These are phyloP conservation scores for Aeoliscus strigatus DNA, from an alignment of 2,797 vertebrate species.

Conservation along the genomic window DNA sequence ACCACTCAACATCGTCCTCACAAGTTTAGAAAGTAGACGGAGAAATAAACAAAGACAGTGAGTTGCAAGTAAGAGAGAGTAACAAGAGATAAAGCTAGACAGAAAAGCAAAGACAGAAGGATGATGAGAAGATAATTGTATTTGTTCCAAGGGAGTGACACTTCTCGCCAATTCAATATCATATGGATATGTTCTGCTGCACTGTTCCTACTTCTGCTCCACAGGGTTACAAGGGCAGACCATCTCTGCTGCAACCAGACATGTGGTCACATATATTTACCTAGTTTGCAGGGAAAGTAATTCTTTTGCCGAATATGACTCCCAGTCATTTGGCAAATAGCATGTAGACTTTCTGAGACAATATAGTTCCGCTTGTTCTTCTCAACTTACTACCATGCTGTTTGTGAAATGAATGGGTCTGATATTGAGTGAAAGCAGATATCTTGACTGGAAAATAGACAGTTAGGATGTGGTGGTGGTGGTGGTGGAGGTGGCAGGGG, in stretches of 20 bases:
- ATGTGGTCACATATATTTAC: slow-evolving; percentile 68
- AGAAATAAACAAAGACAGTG: slow-evolving; percentile 27
- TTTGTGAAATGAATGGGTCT: no score
- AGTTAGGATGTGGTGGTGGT: not conserved
- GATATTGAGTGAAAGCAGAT: no score
- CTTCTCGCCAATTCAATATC: slow-evolving; percentile 53
- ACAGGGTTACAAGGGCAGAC: slow-evolving; percentile 67
- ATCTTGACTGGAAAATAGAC: no score
- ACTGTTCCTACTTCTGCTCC: slow-evolving; percentile 49
- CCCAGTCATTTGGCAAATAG: no score
- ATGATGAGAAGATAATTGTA: slow-evolving; percentile 33
- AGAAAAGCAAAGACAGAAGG: slow-evolving; percentile 20
- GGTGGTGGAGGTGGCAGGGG: slow-evolving; percentile 9
- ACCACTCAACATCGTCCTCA: slow-evolving; percentile 32
- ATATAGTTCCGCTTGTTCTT: no score
- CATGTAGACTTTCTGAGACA: no score
- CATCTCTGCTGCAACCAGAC: no score
- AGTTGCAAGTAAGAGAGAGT: slow-evolving; percentile 4
- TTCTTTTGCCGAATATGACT: no score
- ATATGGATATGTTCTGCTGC: slow-evolving; percentile 55
- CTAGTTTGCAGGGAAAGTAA: no score
- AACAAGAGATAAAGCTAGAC: slow-evolving; percentile 22
- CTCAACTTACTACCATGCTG: no score
- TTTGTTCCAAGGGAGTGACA: slow-evolving; percentile 51
- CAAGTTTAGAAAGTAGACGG: slow-evolving; percentile 22